Conservation (phyloP, 2,113 vertebrate genomes). For the Xerus inauris region DNA sequence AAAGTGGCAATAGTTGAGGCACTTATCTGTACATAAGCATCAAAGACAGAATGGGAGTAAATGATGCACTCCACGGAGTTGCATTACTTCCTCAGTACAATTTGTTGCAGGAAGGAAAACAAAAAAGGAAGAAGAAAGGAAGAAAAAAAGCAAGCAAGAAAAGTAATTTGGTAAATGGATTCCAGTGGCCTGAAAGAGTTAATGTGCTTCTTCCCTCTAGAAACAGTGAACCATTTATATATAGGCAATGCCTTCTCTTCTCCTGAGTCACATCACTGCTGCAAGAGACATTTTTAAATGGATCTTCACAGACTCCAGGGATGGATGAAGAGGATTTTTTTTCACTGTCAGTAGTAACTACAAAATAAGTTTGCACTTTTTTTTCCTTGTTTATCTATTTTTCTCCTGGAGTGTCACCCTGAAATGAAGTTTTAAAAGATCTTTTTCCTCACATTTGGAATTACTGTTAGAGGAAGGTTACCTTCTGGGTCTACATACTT, state of each 20-base stretch:
- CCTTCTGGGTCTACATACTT: neutral
- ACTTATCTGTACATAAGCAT: slow-evolving; percentile 78
- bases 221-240: slow-evolving; percentile 54
- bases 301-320: slow-evolving; percentile 42
- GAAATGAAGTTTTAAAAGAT: neutral
- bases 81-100: slow-evolving; percentile 74
- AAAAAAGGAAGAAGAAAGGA: neutral
- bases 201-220: slow-evolving; percentile 52
- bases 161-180: slow-evolving; percentile 75
- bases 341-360: slow-evolving; percentile 20
- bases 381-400: neutral
- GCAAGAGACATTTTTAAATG: slow-evolving; percentile 47
- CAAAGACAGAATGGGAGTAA: slow-evolving; percentile 72
- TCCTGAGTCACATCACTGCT: slow-evolving; percentile 42
- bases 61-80: slow-evolving; percentile 76
- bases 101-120: slow-evolving; percentile 43
- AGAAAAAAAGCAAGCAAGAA: neutral
- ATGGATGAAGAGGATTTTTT: neutral
- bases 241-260: slow-evolving; percentile 26
- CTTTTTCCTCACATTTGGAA: neutral
- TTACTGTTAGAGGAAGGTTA: neutral
- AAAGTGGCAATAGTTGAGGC: slow-evolving; percentile 68
- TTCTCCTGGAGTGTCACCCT: neutral
- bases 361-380: slow-evolving; percentile 47
- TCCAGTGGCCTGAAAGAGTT: slow-evolving; percentile 71